Conservation (phyloP, 2,113 vertebrate genomes). For the Muntiacus reevesi region DNA sequence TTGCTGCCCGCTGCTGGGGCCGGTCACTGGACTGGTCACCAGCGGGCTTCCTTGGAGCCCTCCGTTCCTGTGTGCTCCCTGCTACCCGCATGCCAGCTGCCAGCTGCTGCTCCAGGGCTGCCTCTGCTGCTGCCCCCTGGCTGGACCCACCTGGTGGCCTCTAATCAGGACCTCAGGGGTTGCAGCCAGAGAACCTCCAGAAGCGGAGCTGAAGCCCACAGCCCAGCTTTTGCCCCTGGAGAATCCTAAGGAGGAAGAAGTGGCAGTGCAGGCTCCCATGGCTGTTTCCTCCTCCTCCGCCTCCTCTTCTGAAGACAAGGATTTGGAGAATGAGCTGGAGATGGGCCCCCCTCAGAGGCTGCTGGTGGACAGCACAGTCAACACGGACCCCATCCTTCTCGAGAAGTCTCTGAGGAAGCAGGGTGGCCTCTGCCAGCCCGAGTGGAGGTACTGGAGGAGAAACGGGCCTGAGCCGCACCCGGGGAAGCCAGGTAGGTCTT, state of each 20-base stretch:
- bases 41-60: background rate
- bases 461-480: slow-evolving; percentile 74
- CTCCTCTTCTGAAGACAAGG: slow-evolving; percentile 63
- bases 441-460: slow-evolving; percentile 87
- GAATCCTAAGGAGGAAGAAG: slow-evolving; percentile 28
- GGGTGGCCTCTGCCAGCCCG: slow-evolving; percentile 51
- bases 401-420: slow-evolving; percentile 45
- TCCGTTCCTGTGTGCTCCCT: background rate
- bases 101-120: background rate
- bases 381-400: slow-evolving; percentile 61
- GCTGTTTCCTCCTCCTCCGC: slow-evolving; percentile 50
- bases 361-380: slow-evolving; percentile 68
- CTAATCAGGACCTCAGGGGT: slow-evolving; percentile 42
- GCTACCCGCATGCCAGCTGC: slow-evolving; percentile 38
- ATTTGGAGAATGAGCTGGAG: slow-evolving; percentile 33
- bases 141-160: slow-evolving; percentile 69
- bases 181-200: slow-evolving; percentile 32
- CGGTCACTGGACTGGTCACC: background rate
- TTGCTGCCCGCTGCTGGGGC: background rate
- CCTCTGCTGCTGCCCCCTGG: slow-evolving; percentile 64
- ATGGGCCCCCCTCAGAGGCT: background rate
- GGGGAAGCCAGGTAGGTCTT: slow-evolving; percentile 81
- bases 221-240: slow-evolving; percentile 61
- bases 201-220: slow-evolving; percentile 46
- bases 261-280: background rate